Percentiles rank a stretch among this genome's conserved stretches.
These are phyloP conservation scores for Alosa alosa DNA, from an alignment of 2,113 vertebrate genomes.

Conservation along the genomic window DNA sequence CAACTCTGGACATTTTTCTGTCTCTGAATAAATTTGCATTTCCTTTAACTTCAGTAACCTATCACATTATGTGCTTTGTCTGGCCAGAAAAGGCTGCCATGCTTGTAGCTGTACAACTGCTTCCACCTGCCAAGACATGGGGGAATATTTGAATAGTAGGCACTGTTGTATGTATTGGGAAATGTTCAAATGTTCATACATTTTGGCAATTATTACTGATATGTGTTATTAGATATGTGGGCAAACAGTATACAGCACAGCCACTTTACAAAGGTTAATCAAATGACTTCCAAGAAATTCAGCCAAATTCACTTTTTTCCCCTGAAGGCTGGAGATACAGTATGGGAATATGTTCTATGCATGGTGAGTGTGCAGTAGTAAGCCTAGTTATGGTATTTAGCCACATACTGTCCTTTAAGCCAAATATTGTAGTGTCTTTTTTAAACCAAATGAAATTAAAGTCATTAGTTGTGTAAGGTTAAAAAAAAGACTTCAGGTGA, in stretches of 20 bases:
- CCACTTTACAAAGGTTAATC: not conserved
- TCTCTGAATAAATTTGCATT: not conserved
- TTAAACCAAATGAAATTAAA: not conserved
- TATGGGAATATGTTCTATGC: not conserved
- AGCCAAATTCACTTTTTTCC: not conserved
- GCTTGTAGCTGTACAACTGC: not conserved
- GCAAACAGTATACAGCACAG: not conserved
- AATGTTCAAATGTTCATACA: not conserved
- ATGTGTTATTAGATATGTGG: not conserved
- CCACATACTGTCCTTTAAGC: not conserved
- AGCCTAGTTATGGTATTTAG: not conserved
- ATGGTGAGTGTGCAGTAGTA: not conserved
- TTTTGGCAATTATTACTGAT: not conserved
- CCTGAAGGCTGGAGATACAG: no score
- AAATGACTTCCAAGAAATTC: not conserved
- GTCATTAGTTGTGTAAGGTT: not conserved
- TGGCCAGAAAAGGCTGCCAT: not conserved
- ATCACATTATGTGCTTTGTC: not conserved
- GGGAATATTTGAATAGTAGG: not conserved
- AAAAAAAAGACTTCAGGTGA: not conserved
- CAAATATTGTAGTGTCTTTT: not conserved
- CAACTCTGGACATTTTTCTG: not conserved
- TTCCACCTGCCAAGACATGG: not conserved
- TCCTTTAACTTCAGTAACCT: not conserved
- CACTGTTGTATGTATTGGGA: not conserved